Base-by-base conservation (phyloP, 2,888 invertebrate species). In the Conchocele bisecta region DNA sequence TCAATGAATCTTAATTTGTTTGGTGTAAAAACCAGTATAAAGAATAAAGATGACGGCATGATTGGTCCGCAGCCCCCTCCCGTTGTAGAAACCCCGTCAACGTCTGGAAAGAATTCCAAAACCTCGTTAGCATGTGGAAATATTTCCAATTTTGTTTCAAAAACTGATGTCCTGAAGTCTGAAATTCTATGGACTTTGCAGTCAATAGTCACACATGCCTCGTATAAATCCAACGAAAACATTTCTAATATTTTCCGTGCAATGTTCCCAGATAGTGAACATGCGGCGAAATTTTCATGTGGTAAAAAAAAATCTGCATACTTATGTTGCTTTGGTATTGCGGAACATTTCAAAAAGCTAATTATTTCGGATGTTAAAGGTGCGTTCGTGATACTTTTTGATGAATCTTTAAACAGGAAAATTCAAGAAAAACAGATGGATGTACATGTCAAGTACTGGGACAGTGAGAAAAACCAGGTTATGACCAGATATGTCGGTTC, bases 361-460 rank as follows among this genome's bases (percentile, higher is more conserved):
- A 20, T 72, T 17, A 17, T 26, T 3, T 17, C 39, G 11, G 11
- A 17, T 28, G 37, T 48, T 3, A 33, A 6, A 11, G 41, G 56
- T 3, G 33, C 22, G 15, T 71, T 33, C 37, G 68, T 65, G 13
- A 31, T 70, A 13, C 22, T 72, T 7, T 78, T 79, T 68, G 68
- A 76, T 48, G 79, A 76, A 51, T 57, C 59, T n/a, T 61, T 76
- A 6, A 81, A 79, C 24, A 64, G 70, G 22, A 66, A 77, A 51
- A 59, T 64, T 44, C 76, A 81, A 35, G 31, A 54, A 42, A 81
- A 81, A 50, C 72, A 81, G 35, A 72, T 81, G 74, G 78, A 75
- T 56, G 28, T 81, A 7, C 70, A 74, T 56, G 29, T 79, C 11
- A 11, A 64, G 9, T 79, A 65, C 39, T 70, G 76, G 74, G 48